Evolutionary conservation across 2,888 invertebrate species (phyloP), one percentile per base, ranked within the genome.

Genomic region (Cephus sareptanus): DNA sequence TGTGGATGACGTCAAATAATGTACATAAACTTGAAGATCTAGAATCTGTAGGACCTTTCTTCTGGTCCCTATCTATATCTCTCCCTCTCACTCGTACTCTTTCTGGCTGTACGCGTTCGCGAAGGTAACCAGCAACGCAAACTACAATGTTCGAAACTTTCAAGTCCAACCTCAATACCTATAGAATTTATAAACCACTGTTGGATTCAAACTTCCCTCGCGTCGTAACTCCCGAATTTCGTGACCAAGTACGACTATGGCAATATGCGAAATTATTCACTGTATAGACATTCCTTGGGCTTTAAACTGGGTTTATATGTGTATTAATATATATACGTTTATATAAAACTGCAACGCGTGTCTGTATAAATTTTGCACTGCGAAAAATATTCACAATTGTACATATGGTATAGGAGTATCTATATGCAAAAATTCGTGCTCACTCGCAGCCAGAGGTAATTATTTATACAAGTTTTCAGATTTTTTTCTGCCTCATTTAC

Each of bases 1-100:
- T 71, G 75, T 74, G 73, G 69, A 75, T 70, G 40, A 69, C 34
- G 79, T 76, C 82, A 79, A 83, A 85, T 83, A 85, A 85, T 80
- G 77, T 56, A 23, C 56, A 56, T 56, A 23, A 56, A 56, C 56
- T 23, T 56, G 56, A 56, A 56, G 23, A 56, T 56, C 23, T 56
- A 23, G 2, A 9, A 56, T 56, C 56, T 56, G 1, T 56, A 56
- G 23, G 56, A 56, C 23, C 2, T 56, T 56, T 1, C 56, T 56
- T 56, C 56, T 56, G 23, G 9, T 56, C 56, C 56, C 56, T 56
- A 9, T 23, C 56, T 23, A 4, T 37, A 13, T 37, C 15, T 40
- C 40, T 40, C 40, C 6, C 15, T 15, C 40, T 15, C 15, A 2
- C 56, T 56, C 56, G 9, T 56, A 23, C 56, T 56, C 23, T 56